Base-by-base conservation (phyloP, 2,888 invertebrate genomes). In the Atherix ibis region DNA sequence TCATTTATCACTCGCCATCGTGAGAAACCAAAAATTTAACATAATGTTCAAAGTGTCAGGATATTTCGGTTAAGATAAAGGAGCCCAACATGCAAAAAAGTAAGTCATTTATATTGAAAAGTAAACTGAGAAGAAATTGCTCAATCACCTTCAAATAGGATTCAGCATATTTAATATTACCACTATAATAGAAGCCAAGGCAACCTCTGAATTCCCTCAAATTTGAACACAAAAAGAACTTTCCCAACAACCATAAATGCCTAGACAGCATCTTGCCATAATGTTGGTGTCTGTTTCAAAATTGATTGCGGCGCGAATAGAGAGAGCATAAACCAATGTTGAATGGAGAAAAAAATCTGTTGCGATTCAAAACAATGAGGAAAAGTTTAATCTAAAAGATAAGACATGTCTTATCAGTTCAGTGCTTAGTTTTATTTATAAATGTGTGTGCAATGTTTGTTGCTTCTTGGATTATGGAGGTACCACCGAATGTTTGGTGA, bases 281-380 rank as follows among this genome's bases (percentile, higher is more conserved):
- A 35, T 16, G 31, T 31, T 12, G 24, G 13, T 32, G n/a, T n/a
- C n/a, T n/a, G n/a, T n/a, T n/a, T n/a, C n/a, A 13, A 40, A 40
- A 40, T 40, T 40, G 40, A 40, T 40, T 40, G 40, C 40, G 18
- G 16, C 37, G 31, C 28, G n/a, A n/a, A n/a, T n/a, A n/a, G n/a
- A n/a, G n/a, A n/a, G n/a, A n/a, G n/a, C n/a, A n/a, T n/a, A n/a
- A n/a, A n/a, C n/a, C n/a, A n/a, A n/a, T n/a, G n/a, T n/a, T n/a
- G n/a, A n/a, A n/a, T n/a, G n/a, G n/a, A n/a, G n/a, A 32, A 40
- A 35, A 37, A 39, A 40, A 37, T 40, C 37, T 40, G 40, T 40
- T 40, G 37, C 37, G 37, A n/a, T 32, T 32, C 36, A 36, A 36
- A 28, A 36, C 36, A 36, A 36, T 32, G 32, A 22, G 24, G 25